Evolutionary conservation across 2,888 invertebrate genomes (phyloP), one percentile per base, ranked within the genome.

Genomic region (Myopa testacea): DNA sequence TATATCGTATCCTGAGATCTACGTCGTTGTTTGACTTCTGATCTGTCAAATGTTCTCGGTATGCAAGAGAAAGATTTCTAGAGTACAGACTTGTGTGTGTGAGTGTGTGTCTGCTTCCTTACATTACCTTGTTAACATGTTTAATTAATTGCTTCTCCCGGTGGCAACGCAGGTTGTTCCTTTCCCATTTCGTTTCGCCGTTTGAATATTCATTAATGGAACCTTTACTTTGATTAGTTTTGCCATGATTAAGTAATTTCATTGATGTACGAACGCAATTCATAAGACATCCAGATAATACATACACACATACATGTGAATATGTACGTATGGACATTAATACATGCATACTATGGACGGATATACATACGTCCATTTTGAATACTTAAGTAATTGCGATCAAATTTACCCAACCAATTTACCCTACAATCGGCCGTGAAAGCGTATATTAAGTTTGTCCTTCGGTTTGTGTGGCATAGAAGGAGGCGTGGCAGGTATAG

Each of bases 161-260:
- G 6, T 71, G 37, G 58, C 45, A 40, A 37, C 55, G 19, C 16
- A 55, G 34, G 70, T 16, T 34, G 50, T 10, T n/a, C 45, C 40
- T 26, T 10, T n/a, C 45, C 40, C 45, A 50, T n/a, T 26, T 70
- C 52, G 19, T 37, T 10, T 63, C 52, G 50, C 52, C 34, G 37
- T 65, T 74, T 74, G 74, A 63, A 50, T 74, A 74, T 65, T 63
- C 65, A 74, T 74, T 74, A 50, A 65, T 65, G 50, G 26, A 65
- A 74, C 74, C 63, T 74, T 63, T 37, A 74, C 50, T 52, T 74
- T 74, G 74, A 74, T 74, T 74, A 74, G 74, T 50, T 74, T 45
- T 65, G 65, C 74, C 26, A 74, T 74, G 74, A 65, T 74, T 74
- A 74, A 74, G 74, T 74, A 74, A 74, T 74, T 74, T 52, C 37